A percentile compares a stretch with the other conserved stretches of the same genome.
Conservation (phyloP, 2,888 invertebrate species). For the Gibbula magus region DNA sequence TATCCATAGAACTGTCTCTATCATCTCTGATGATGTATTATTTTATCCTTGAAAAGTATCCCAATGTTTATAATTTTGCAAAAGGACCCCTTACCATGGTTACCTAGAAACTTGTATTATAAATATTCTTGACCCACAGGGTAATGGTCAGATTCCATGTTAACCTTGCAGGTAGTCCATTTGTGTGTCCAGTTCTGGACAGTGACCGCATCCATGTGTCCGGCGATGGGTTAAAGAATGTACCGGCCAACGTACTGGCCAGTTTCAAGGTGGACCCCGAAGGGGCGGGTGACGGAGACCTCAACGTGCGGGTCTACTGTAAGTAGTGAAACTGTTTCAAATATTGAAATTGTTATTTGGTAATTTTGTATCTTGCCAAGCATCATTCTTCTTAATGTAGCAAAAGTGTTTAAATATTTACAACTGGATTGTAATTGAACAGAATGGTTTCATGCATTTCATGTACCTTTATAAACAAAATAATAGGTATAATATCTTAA, state of each 20-base stretch:
- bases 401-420: too few species aligned
- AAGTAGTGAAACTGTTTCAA: conserved; percentile 27
- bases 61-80: too few species aligned
- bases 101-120: too few species aligned
- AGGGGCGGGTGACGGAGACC: conserved; percentile 72
- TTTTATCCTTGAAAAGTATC: too few species aligned
- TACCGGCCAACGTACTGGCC: conserved; percentile 88
- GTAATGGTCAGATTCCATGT: too few species aligned
- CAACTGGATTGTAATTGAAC: not conserved
- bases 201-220: conserved; percentile 81
- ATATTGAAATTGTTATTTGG: not conserved
- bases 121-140: too few species aligned
- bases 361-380: not conserved
- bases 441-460: not conserved
- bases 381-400: not conserved
- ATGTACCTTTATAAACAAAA: too few species aligned
- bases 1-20: too few species aligned
- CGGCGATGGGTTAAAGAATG: conserved; percentile 83
- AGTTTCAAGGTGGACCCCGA: conserved; percentile 90
- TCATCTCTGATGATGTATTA: too few species aligned
- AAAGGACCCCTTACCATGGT: too few species aligned
- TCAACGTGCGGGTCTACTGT: conserved; percentile 56
- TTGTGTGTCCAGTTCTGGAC: conserved; percentile 89
- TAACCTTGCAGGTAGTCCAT: conserved; percentile 93
- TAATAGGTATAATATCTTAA: too few species aligned